These are phyloP conservation scores for Murina feae DNA, from an alignment of 2,113 vertebrate species.

Conservation along the genomic window DNA sequence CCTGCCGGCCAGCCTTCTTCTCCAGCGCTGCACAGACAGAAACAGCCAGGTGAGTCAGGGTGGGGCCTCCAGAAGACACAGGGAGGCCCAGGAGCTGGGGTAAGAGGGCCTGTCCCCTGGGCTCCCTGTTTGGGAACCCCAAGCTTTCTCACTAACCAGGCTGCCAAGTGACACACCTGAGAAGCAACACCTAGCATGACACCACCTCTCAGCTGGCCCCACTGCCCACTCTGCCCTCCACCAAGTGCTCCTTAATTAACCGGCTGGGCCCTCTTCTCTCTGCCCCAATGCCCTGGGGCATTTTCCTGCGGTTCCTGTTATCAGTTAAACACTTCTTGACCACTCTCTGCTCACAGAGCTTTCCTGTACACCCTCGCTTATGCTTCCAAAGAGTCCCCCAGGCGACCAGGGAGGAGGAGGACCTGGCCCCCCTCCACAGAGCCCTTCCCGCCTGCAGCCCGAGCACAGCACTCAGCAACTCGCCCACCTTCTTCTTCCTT, in stretches of 20 bases:
- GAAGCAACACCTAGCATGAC: fast-evolving
- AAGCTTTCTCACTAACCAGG: fast-evolving
- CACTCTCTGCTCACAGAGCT: fast-evolving
- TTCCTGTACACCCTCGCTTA: not conserved
- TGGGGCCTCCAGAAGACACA: not conserved
- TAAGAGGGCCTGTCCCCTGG: fast-evolving
- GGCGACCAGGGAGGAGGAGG: not conserved
- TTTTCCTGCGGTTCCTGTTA: not conserved
- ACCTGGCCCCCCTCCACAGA: not conserved
- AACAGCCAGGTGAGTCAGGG: not conserved
- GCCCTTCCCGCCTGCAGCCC: not conserved
- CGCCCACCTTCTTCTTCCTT: fast-evolving
- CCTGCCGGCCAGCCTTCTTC: constrained; percentile 88
- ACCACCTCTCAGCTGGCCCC: not conserved
- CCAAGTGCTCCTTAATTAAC: not conserved
- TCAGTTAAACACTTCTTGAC: not conserved
- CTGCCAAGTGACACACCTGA: fast-evolving
- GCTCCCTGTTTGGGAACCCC: fast-evolving
- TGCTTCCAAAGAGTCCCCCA: not conserved
- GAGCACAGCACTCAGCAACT: not conserved
- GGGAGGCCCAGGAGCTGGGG: fast-evolving
- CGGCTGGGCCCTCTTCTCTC: not conserved
- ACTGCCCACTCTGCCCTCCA: fast-evolving
- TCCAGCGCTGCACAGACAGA: constrained; percentile 83
- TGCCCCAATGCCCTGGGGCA: fast-evolving